Base-by-base conservation (phyloP, 2,797 vertebrate genomes). In the Triplophysa yarkandensis region DNA sequence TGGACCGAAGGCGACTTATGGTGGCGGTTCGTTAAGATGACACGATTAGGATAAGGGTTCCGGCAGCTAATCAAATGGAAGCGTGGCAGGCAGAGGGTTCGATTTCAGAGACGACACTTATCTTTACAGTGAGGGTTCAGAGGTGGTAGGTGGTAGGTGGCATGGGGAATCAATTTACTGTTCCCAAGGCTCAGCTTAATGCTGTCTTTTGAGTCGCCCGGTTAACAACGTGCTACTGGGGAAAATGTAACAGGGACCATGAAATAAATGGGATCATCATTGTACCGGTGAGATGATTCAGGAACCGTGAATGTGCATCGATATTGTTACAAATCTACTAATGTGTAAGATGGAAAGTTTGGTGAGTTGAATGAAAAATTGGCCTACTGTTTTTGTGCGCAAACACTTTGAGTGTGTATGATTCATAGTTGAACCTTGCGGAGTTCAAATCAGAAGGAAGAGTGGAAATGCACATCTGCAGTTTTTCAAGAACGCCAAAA, bases 31-130 rank as follows among this genome's bases (percentile, higher is more conserved):
- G 81, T 89, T 89, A 87, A 90, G 91, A 93, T 92, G 87, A 90
- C 88, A 89, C 57, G 90, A 93, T 93, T 90, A 85, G 77, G 85
- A 82, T 90, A 91, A 92, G 91, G 91, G 90, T 92, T 92, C 91
- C 89, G 88, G 90, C 81, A 73, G 87, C 86, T 91, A 88, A 92
- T 91, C 88, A 83, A 83, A 86, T 84, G 76, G 81, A 86, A 85
- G 82, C 78, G 84, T 52, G 43, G 60, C 79, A 74, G 84, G 80
- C 84, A 69, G 85, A 78, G 77, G 74, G 77, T 76, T 84, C 71
- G 77, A 83, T 85, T 82, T 83, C 67, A 75, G 74, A 55, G 72
- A 74, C 27, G 44, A 76, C 77, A 71, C 76, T 83, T 84, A 82
- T 84, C 81, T 81, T 65, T 44, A 23, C 58, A 57, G 46, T 68